Evolutionary conservation across 2,888 invertebrate species (phyloP), one percentile per base, ranked within the genome.

Genomic region (Pseudococcus jackbeardsleyi): DNA sequence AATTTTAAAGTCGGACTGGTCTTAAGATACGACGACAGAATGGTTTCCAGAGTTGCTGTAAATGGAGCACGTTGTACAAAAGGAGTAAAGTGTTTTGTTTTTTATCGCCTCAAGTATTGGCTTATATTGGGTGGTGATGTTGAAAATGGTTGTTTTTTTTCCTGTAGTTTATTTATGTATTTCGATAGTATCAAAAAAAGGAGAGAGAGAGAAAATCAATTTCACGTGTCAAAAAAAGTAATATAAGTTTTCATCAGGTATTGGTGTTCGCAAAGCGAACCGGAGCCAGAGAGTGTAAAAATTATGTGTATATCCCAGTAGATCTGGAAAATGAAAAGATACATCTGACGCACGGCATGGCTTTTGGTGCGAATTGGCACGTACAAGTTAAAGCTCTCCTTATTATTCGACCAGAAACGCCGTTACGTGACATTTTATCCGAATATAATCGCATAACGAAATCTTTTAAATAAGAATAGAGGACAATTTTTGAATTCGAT

Each of bases 401-500:
- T 86, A 86, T 86, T 86, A 86, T 86, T 86, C 86, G 86, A 86
- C 86, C 86, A 86, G 86, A 86, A 86, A 86, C 86, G 64, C 64
- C 86, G 42, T 86, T 86, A 86, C 86, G 86, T 86, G 86, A 86
- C 86, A 68, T 68, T 86, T 86, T 86, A 86, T 86, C 64, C 68
- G 86, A 86, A 86, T 86, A 86, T 86, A 86, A 86, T 86, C 86
- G 86, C 64, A 86, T 68, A 68, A 86, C 86, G 68, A 86, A 86
- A 86, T 86, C 86, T 86, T 86, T 64, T 86, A 86, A 86, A 86
- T 86, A 86, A 86, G 86, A 86, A 68, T 68, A 19, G 86, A 86
- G 86, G 68, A 64, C 86, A 86, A 86, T 86, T 86, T 86, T 86
- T 86, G 86, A 68, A 86, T 86, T 86, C 86, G 86, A 86, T 86